A percentile compares a stretch with the other conserved stretches of the same genome.
These are phyloP conservation scores for Celastrina argiolus DNA, from an alignment of 2,888 invertebrate genomes.

Conservation along the genomic window DNA sequence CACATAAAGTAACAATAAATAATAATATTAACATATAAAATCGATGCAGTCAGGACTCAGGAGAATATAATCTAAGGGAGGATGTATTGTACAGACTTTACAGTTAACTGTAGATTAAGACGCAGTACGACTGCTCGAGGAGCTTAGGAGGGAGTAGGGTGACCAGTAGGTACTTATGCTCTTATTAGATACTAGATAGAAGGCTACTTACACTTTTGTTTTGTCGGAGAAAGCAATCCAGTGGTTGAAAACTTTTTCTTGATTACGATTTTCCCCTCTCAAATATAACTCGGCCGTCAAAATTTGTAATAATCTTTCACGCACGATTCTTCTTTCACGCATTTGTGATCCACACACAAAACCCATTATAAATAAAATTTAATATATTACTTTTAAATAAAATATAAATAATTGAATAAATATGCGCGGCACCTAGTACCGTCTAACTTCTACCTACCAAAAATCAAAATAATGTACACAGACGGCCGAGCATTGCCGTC, in stretches of 20 bases:
- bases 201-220: constrained; percentile 1
- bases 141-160: no score
- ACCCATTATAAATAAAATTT: constrained; percentile 38
- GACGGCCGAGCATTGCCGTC: background rate
- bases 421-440: background rate
- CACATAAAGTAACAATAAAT: no score
- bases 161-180: no score
- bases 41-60: no score
- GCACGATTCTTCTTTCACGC: constrained; percentile 31
- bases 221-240: background rate
- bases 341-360: constrained; percentile 39
- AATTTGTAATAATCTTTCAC: constrained; percentile 29
- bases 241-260: background rate
- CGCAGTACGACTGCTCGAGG: no score
- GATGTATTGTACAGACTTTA: no score
- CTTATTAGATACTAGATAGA: background rate
- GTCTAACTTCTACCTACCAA: background rate
- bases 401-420: constrained; percentile 12
- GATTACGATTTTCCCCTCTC: constrained; percentile 34
- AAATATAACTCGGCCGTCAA: constrained; percentile 40
- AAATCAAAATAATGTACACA: background rate
- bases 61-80: no score
- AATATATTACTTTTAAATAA: constrained; percentile 14
- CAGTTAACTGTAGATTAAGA: no score
- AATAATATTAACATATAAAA: no score